Base-by-base conservation (phyloP, 2,113 vertebrate species). In the Felis chaus region DNA sequence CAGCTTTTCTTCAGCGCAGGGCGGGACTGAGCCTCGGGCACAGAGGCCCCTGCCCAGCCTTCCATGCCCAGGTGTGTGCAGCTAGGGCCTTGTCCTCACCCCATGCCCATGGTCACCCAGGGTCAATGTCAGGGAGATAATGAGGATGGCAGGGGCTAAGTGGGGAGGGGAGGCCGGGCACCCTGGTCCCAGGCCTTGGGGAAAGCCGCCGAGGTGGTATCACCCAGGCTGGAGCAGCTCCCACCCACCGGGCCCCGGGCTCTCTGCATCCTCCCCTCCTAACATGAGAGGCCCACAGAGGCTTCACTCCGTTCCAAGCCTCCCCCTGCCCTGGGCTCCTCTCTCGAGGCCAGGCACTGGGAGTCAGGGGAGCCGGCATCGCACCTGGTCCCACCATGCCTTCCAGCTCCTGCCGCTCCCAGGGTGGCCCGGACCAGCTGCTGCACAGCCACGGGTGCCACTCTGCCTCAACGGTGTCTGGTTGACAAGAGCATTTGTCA, bases 401-500 rank as follows among this genome's bases (percentile, higher is more conserved):
- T 48, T 36, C 71, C 3, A 0, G 53, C 45, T 89, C 74, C 66
- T 18, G 12, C 65, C 15, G 23, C 0, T 1, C 61, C 53, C 73
- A 29, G 63, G 25, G 5, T 0, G 1, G 29, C 74, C 74, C 25
- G 27, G 36, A 81, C 55, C 93, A 96, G 90, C 92, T 94, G 97
- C 39, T 36, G 4, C 79, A 55, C n/a, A 31, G 86, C 61, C 48
- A 3, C 0, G 0, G 71, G 41, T 0, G 0, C 76, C 73, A 19
- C 45, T 41, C 63, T 74, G 45, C 90, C 84, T 90, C 4, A 0
- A 74, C n/a, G 14, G 1, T 93, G 95, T 95, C 55, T 93, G 65
- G 88, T 86, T 74, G 71, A 87, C 39, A 8, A 8, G 19, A 84
- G 12, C 89, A 93, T 95, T 91, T 94, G 91, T 96, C 78, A 78